Percentiles rank a stretch among this genome's conserved stretches.
phyloP scores from a whole-genome alignment of 2,888 invertebrate genomes.

The Hydroisotoma schaefferi region DNA sequence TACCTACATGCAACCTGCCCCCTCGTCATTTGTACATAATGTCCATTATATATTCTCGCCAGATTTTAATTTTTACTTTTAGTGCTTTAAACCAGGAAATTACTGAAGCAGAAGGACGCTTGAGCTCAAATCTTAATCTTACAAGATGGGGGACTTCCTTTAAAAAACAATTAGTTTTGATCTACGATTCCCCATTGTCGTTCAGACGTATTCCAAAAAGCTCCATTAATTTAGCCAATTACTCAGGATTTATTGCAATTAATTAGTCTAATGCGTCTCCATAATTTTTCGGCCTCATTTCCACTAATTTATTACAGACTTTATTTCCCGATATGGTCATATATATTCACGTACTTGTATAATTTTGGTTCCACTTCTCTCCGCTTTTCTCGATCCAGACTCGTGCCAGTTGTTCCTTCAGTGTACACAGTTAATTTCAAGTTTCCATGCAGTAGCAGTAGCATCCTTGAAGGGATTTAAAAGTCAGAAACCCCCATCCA shows the following conservation, averaged over 20 bases:
- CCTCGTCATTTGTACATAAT: no score
- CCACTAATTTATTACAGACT: conserved; percentile 35
- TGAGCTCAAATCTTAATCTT: no score
- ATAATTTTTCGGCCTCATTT: conserved; percentile 45
- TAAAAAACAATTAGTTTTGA: neutral
- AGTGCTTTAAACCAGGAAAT: no score
- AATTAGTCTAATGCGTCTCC: conserved; percentile 36
- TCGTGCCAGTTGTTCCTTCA: neutral
- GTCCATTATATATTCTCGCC: no score
- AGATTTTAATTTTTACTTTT: no score
- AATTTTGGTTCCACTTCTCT: neutral
- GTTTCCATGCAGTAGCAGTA: no score
- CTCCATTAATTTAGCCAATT: conserved; percentile 28
- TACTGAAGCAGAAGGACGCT: no score
- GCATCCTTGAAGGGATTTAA: no score
- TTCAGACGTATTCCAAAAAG: neutral
- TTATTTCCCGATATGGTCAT: neutral
- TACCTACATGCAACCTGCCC: no score
- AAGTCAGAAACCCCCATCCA: neutral
- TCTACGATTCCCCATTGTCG: neutral
- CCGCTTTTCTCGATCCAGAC: neutral
- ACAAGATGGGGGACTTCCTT: no score
- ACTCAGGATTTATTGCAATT: conserved; percentile 42
- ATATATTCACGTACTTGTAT: neutral
- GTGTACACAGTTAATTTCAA: no score